Evolutionary conservation across 2,888 invertebrate species (phyloP).

Genomic region (Latrodectus hesperus): DNA sequence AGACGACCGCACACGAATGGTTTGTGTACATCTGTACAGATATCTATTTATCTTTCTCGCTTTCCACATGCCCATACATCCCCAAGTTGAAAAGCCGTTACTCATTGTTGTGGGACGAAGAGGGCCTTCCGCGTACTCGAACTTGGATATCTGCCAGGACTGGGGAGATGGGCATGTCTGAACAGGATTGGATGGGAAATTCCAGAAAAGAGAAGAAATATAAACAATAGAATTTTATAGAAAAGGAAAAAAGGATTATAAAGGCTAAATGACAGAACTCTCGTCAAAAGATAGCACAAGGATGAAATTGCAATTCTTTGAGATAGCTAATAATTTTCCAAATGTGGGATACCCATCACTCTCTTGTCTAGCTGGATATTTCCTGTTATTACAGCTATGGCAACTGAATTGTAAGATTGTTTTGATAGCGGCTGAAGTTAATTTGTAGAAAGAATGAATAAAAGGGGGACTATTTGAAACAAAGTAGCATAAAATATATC

Average conservation of each 20-base stretch:
- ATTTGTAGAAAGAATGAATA: no score
- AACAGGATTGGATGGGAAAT: neutral
- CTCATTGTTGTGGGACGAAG: constrained; percentile 1
- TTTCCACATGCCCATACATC: neutral
- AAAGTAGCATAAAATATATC: no score
- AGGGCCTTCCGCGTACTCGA: neutral
- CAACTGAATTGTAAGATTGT: no score
- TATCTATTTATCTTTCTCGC: constrained; percentile 5
- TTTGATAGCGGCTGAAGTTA: no score
- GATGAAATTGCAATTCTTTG: no score
- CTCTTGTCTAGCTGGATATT: no score
- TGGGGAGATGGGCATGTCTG: neutral
- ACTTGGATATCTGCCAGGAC: constrained; percentile 3
- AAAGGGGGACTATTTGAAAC: no score
- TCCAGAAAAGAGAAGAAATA: neutral
- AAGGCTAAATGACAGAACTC: neutral
- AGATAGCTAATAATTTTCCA: no score
- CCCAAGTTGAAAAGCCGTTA: neutral
- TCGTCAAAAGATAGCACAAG: no score
- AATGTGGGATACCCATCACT: no score
- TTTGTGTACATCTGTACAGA: constrained; percentile 5
- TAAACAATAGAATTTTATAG: neutral
- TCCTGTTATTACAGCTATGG: no score
- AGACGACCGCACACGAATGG: constrained; percentile 5
- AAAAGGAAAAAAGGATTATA: neutral